Conservation (phyloP, 2,888 invertebrate genomes). For the Pachymerium ferrugineum region DNA sequence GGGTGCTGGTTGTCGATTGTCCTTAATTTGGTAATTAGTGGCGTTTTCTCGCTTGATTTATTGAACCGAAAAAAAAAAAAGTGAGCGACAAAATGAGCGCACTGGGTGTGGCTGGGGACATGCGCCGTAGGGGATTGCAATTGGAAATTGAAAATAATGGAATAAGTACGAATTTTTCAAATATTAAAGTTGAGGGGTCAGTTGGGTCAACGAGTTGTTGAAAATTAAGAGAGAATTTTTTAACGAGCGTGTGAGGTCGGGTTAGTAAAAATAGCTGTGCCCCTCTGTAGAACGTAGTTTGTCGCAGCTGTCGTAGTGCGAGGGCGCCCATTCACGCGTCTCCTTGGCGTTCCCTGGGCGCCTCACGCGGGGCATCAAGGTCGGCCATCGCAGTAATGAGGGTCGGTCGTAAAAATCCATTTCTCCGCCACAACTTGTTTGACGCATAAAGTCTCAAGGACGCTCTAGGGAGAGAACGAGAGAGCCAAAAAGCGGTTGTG, state of each 20-base stretch:
- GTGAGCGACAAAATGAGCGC: conserved; percentile 4
- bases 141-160: not conserved
- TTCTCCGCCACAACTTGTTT: conserved; percentile 25
- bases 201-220: not conserved
- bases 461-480: conserved; percentile 15
- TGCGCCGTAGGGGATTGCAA: not conserved
- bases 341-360: conserved; percentile 24
- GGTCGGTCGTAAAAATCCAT: conserved; percentile 22
- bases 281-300: not conserved
- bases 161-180: not conserved
- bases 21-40: conserved; percentile 28
- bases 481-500: not conserved
- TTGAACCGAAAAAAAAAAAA: conserved; percentile 18
- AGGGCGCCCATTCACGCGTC: conserved; percentile 23
- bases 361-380: conserved; percentile 22
- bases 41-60: conserved; percentile 30
- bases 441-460: conserved; percentile 20
- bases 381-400: conserved; percentile 27
- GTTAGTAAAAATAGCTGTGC: not conserved
- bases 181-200: not conserved
- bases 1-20: conserved; percentile 7
- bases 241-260: conserved; percentile 3
- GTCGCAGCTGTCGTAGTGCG: conserved; percentile 16
- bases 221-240: not conserved
- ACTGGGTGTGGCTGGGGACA: not conserved